Conservation (phyloP, 2,113 vertebrate species). For the Muscicapa adusta region DNA sequence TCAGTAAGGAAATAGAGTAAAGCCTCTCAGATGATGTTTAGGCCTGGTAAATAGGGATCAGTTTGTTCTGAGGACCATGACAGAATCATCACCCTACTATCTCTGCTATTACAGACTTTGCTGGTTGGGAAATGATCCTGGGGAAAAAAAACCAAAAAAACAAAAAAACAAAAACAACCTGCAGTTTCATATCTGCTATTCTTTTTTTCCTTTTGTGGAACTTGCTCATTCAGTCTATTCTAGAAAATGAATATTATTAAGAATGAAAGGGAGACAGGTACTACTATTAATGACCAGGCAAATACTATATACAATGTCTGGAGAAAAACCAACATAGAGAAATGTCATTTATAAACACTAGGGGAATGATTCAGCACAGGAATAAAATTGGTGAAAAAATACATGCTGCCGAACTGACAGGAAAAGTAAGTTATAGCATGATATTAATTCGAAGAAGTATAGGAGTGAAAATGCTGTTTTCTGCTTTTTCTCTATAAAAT, state of each 20-base stretch:
- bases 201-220: not conserved
- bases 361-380: not conserved
- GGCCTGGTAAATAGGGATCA: not conserved
- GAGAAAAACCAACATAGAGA: not conserved
- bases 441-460: not conserved
- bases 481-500: not conserved
- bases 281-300: not conserved
- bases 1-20: not conserved
- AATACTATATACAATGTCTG: not conserved
- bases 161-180: not conserved
- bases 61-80: not conserved
- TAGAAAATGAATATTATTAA: not conserved
- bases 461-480: not conserved
- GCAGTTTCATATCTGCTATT: not conserved
- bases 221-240: not conserved
- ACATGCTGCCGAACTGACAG: not conserved
- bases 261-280: not conserved
- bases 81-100: not conserved
- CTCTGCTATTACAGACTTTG: not conserved
- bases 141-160: not conserved
- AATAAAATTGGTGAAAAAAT: conserved; percentile 23
- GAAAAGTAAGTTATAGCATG: not conserved
- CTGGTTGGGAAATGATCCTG: not conserved
- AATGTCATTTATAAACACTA: not conserved
- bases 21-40: not conserved